Evolutionary conservation across 2,797 vertebrate genomes (phyloP), one percentile per base, ranked within the genome.

Genomic region (Cyclopterus lumpus): DNA sequence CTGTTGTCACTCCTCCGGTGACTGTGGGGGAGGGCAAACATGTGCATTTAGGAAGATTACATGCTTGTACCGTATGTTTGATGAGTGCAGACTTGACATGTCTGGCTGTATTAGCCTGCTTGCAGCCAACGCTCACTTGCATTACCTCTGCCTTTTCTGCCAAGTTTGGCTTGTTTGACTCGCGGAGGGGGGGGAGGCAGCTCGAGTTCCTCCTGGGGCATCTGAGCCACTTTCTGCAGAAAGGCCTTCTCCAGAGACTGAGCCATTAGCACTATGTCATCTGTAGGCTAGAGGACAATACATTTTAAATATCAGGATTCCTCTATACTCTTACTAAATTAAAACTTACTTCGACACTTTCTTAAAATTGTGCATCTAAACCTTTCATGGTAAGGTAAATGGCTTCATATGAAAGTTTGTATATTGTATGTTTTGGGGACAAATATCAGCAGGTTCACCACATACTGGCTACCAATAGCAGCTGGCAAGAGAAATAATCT

Each of bases 221-320:
- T 99, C 73, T 97, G 96, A 0, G 97, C 97, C 64, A 99, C 97
- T 83, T 97, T 98, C 94, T 98, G 97, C 67, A 99, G 79, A 70
- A 99, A 98, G 0, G 97, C 97, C 90, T 98, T 99, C 90, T 98
- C 97, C 88, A 99, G 88, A 8, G 97, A 97, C 88, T 99, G 97
- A 2, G 97, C 97, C 97, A 99, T 99, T 59, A 98, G 86, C 6
- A 99, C 97, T 0, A 99, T 99, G 79, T 99, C 97, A 60, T 99
- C 97, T 0, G 96, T 97, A 1, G 97, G 96, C 97, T 99, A 53
- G 55, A 6, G 10, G 32, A 44, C 9, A 24, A 24, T 16, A 20
- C 20, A 14, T 53, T 6, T 12, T 6, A 51, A 49, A 34, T 28
- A 2, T 2, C 10, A 48, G 11, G 22, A 24, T 14, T 53, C 22